Conservation (phyloP, 2,113 vertebrate species). For the Coptodon bakossiorum region DNA sequence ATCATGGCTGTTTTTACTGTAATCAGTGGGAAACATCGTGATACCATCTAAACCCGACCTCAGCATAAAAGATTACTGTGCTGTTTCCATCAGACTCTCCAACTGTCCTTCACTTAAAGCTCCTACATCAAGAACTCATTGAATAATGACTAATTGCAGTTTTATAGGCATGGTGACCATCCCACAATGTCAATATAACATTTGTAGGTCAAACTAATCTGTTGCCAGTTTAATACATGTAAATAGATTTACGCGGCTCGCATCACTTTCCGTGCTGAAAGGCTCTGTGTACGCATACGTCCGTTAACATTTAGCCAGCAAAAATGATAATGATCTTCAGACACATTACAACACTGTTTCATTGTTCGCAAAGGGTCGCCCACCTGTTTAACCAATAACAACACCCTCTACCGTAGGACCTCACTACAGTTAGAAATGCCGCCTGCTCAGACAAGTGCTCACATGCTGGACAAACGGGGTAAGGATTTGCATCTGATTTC, state of each 20-base stretch:
- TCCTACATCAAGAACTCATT: neutral
- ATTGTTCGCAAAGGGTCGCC: conserved; percentile 2
- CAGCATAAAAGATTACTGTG: conserved; percentile 48
- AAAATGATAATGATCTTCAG: conserved; percentile 40
- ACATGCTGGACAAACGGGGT: conserved; percentile 34
- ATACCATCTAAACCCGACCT: conserved; percentile 71
- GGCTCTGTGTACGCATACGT: neutral
- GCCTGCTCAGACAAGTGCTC: conserved; percentile 16
- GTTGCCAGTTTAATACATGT: neutral
- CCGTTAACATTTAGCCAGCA: neutral
- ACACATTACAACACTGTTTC: conserved; percentile 18
- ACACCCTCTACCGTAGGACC: neutral
- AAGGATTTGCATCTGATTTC: conserved; percentile 76
- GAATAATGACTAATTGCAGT: neutral
- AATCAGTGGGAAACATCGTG: conserved; percentile 64
- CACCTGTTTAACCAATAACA: conserved; percentile 47
- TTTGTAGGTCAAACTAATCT: neutral
- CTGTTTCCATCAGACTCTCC: neutral
- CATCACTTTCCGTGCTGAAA: neutral
- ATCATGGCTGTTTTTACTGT: conserved; percentile 71
- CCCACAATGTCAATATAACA: conserved; percentile 29
- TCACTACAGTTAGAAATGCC: conserved; percentile 9
- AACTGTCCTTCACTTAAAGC: neutral
- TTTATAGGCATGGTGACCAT: neutral
- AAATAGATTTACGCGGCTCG: neutral